Evolutionary conservation across 2,797 vertebrate genomes (phyloP).

Genomic region (Halcyon smyrnensis): DNA sequence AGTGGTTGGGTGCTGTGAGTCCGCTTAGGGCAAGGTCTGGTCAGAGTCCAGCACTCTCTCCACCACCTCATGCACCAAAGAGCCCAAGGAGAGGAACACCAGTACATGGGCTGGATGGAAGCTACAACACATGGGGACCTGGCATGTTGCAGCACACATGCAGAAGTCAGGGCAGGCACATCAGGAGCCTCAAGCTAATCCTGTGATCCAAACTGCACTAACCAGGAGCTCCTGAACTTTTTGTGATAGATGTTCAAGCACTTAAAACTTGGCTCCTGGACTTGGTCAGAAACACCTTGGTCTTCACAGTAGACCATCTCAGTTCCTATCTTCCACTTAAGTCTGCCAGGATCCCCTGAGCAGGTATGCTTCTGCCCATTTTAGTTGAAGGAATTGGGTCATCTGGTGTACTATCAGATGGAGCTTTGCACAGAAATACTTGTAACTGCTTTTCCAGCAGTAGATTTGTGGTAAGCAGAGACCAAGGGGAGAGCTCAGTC

Average conservation of each 20-base stretch:
- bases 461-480: not conserved
- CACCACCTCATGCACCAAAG: not conserved
- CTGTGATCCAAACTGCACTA: not conserved
- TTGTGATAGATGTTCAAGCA: not conserved
- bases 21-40: not conserved
- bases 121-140: fast-evolving
- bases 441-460: not conserved
- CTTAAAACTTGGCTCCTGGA: not conserved
- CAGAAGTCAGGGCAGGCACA: fast-evolving
- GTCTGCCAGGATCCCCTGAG: not conserved
- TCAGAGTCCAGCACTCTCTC: not conserved
- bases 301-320: not conserved
- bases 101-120: not conserved
- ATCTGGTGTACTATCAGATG: not conserved
- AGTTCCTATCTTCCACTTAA: not conserved
- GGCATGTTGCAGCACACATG: fast-evolving
- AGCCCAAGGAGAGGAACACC: not conserved
- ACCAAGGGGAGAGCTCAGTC: not conserved
- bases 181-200: not conserved
- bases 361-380: not conserved
- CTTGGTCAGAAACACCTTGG: not conserved
- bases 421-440: not conserved
- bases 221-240: not conserved
- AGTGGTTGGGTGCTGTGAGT: not conserved
- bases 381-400: not conserved